Evolutionary conservation across 2,113 vertebrate species (phyloP).

Genomic region (Semnornis frantzii): DNA sequence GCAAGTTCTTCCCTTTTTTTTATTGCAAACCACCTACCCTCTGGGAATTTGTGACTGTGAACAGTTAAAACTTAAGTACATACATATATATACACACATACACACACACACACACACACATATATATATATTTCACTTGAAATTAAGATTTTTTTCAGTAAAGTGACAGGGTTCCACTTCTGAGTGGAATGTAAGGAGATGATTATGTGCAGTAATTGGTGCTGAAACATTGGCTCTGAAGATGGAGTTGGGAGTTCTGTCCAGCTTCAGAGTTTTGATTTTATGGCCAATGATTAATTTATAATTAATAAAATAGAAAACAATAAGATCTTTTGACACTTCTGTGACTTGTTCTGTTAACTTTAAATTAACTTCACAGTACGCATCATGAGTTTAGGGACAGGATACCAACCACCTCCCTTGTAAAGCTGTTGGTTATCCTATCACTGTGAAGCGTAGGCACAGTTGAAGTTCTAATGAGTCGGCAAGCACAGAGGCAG

Average conservation of each 20-base stretch:
- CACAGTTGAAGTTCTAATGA: background rate
- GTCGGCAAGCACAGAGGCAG: background rate
- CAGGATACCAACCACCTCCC: background rate
- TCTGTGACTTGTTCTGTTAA: background rate
- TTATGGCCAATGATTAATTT: background rate
- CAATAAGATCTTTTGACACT: background rate
- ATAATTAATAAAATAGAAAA: background rate
- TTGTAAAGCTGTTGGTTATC: background rate
- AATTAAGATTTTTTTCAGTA: constrained; percentile 26
- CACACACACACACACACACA: background rate
- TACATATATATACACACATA: no score
- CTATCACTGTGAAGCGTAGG: background rate
- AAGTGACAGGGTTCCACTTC: constrained; percentile 21
- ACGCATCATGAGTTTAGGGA: background rate
- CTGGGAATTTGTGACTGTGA: constrained; percentile 41
- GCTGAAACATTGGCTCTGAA: background rate
- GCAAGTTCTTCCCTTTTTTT: background rate
- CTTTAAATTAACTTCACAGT: background rate
- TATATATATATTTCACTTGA: constrained; percentile 1
- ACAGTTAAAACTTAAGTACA: constrained; percentile 46
- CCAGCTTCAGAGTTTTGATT: background rate
- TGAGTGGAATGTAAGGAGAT: background rate
- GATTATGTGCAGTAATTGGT: background rate
- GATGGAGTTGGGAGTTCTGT: background rate
- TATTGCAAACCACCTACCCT: background rate